phyloP scores from a whole-genome alignment of 1,140 invertebrate species.

The Pomacea maculata region DNA sequence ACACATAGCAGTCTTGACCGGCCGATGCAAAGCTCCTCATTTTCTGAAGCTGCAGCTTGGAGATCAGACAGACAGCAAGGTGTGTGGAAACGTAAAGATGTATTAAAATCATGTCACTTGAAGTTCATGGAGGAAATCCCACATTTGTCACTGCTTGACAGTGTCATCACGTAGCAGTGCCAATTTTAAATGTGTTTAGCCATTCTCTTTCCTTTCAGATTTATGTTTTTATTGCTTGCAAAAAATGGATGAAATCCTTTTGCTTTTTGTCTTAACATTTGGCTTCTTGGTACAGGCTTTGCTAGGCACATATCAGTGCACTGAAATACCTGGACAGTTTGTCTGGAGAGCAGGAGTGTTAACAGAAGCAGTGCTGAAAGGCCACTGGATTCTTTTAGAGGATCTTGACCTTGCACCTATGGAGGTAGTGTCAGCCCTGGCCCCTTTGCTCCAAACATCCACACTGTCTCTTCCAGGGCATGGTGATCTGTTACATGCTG shows the following conservation, averaged over 20 bases:
- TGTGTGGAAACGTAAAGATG: too few species aligned
- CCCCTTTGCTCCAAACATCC: conserved; percentile 84
- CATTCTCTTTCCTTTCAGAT: neutral
- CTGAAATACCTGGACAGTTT: conserved; percentile 96
- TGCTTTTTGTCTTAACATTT: neutral
- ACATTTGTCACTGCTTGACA: neutral
- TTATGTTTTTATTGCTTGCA: neutral
- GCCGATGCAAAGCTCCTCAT: conserved; percentile 68
- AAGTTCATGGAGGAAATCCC: neutral
- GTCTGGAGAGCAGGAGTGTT: conserved; percentile 88
- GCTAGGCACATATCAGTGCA: conserved; percentile 93
- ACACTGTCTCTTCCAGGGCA: conserved; percentile 87
- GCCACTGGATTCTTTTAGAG: conserved; percentile 94
- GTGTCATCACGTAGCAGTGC: neutral
- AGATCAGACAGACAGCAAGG: conserved; percentile 97
- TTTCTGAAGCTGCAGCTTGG: conserved; percentile 89
- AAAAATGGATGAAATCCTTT: neutral
- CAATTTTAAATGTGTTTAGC: neutral
- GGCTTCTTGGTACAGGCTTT: conserved; percentile 72
- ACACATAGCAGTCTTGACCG: conserved; percentile 83
- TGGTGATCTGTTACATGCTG: conserved; percentile 79
- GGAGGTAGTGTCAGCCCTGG: conserved; percentile 90
- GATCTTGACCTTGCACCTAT: conserved; percentile 93
- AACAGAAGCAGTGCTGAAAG: conserved; percentile 81
- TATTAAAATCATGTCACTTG: too few species aligned